phyloP scores from a whole-genome alignment of 2,797 vertebrate species.

The Notoglanidium macrostoma region DNA sequence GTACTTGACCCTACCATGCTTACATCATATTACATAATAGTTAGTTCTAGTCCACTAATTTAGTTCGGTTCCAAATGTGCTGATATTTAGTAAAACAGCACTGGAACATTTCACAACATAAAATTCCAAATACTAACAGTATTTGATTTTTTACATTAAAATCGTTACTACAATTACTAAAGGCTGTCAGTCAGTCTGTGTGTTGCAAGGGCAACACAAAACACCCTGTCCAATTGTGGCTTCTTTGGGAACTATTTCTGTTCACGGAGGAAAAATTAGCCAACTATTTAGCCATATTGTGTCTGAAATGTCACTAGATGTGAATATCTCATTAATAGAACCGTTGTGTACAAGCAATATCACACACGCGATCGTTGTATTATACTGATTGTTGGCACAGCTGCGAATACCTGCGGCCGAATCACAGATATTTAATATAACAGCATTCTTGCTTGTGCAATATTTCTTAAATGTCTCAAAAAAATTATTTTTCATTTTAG shows the following conservation, averaged over 20 bases:
- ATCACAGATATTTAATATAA: neutral
- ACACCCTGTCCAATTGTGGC: neutral
- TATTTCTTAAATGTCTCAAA: neutral
- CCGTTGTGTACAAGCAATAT: neutral
- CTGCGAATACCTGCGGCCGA: neutral
- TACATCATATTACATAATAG: neutral
- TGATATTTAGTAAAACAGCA: neutral
- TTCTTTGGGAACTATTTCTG: neutral
- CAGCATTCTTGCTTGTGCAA: neutral
- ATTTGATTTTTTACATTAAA: neutral
- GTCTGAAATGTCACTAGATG: neutral
- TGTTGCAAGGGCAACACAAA: neutral
- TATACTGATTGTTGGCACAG: neutral
- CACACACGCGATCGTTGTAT: neutral
- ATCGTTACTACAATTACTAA: neutral
- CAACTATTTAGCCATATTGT: neutral
- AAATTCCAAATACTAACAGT: neutral
- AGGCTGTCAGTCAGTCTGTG: neutral
- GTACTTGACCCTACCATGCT: neutral
- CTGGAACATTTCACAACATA: neutral
- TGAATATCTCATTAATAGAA: neutral
- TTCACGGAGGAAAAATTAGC: neutral
- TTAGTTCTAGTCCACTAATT: neutral
- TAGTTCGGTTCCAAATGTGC: neutral
- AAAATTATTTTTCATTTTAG: neutral